Conservation (phyloP, 1,140 invertebrate species). For the Amphibalanus amphitrite region DNA sequence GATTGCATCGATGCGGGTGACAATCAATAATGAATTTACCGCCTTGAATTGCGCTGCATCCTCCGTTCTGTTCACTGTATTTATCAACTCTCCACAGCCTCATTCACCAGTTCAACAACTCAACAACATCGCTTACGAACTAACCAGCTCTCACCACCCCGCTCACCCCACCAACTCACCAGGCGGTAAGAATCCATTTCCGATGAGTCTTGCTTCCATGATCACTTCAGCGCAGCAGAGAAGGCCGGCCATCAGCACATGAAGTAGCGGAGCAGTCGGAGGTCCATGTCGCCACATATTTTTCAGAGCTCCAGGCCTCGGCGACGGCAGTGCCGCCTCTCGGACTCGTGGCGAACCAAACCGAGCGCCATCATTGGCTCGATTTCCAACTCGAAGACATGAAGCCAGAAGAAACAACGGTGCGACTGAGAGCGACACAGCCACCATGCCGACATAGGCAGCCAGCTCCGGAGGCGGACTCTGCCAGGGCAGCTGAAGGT, state of each 20-base stretch:
- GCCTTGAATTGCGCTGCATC: too few species aligned
- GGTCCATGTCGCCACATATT: background rate
- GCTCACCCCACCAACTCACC: background rate
- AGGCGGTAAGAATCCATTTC: background rate
- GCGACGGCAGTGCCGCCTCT: background rate
- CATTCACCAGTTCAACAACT: too few species aligned
- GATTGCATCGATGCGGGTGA: too few species aligned
- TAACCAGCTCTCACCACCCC: background rate
- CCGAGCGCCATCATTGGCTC: background rate
- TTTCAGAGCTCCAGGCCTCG: background rate
- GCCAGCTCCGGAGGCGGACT: background rate
- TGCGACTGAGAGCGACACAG: background rate
- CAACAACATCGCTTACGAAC: too few species aligned
- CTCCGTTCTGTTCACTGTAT: too few species aligned
- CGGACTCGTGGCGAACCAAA: background rate
- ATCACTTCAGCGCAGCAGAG: background rate
- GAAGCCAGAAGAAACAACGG: background rate
- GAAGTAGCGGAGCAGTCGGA: conserved; percentile 1
- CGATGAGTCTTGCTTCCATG: background rate
- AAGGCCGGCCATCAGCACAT: background rate
- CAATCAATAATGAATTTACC: too few species aligned
- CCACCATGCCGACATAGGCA: background rate
- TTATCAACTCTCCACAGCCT: too few species aligned
- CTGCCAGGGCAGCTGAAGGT: background rate
- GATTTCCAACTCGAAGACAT: background rate